A percentile compares a stretch with the other conserved stretches of the same genome.
Evolutionary conservation across 2,113 vertebrate species (phyloP).

Genomic region (Catharus bicknelli): DNA sequence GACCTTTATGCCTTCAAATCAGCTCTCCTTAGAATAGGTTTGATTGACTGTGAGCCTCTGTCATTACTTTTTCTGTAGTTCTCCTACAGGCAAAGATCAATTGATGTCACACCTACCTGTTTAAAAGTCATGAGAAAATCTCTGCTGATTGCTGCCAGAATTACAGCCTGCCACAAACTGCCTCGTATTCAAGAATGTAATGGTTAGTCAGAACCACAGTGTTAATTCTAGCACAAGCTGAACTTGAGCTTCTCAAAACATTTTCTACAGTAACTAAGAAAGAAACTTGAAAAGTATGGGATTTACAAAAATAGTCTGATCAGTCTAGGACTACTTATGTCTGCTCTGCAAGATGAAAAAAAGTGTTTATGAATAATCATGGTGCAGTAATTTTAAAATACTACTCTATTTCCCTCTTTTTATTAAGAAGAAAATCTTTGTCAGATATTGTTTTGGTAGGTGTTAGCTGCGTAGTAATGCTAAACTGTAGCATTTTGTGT

Average conservation of each 20-base stretch:
- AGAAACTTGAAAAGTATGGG: neutral
- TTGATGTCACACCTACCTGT: slow-evolving; percentile 28
- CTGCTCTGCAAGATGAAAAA: neutral
- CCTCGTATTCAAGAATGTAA: neutral
- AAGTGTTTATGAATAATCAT: neutral
- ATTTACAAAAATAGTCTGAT: neutral
- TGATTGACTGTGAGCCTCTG: slow-evolving; percentile 20
- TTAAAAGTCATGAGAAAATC: slow-evolving; percentile 54
- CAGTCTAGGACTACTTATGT: neutral
- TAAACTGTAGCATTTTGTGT: neutral
- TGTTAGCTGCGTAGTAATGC: slow-evolving; percentile 2
- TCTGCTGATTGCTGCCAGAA: slow-evolving; percentile 24
- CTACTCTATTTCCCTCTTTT: neutral
- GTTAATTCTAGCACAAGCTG: neutral
- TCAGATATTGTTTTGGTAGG: neutral
- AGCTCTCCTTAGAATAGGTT: neutral
- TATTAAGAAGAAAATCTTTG: neutral
- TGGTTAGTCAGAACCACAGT: neutral
- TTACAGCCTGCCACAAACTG: slow-evolving; percentile 28
- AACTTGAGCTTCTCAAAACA: neutral
- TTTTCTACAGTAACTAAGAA: neutral
- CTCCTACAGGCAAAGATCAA: slow-evolving; percentile 39
- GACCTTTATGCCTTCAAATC: neutral
- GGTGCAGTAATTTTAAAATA: neutral
- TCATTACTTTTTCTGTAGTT: neutral